Conservation (phyloP, 2,888 invertebrate species). For the Caradrina clavipalpis region DNA sequence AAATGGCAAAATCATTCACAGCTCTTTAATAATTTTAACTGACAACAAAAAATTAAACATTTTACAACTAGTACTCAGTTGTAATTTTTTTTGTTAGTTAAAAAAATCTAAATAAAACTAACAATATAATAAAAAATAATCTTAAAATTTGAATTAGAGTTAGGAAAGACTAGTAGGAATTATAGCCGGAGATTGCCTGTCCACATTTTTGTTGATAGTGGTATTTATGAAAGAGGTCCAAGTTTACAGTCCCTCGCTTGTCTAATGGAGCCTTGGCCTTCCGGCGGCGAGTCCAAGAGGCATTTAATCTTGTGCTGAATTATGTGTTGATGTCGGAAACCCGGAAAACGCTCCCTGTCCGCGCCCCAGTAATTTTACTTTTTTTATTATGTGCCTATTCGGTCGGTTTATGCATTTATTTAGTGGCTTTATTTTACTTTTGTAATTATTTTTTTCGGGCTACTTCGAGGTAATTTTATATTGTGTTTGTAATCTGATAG, state of each 20-base stretch:
- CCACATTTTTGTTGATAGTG: constrained; percentile 65
- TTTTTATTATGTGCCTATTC: constrained; percentile 80
- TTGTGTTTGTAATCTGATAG: constrained; percentile 33
- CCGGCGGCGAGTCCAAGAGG: constrained; percentile 85
- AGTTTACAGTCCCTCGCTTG: constrained; percentile 76
- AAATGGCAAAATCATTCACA: constrained; percentile 38
- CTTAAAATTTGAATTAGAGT: constrained; percentile 54
- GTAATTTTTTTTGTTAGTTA: no score
- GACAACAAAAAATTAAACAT: constrained; percentile 41
- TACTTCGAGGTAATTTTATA: constrained; percentile 40
- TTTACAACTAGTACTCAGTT: constrained; percentile 20
- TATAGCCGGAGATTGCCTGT: constrained; percentile 57
- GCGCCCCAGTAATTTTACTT: constrained; percentile 83
- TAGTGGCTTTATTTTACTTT: constrained; percentile 59
- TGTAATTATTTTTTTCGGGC: constrained; percentile 60
- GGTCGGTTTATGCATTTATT: constrained; percentile 70
- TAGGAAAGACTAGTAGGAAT: constrained; percentile 55
- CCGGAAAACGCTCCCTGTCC: constrained; percentile 84
- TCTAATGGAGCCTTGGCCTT: constrained; percentile 85
- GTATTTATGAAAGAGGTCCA: constrained; percentile 74
- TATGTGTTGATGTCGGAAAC: constrained; percentile 87
- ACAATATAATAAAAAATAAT: constrained; percentile 25
- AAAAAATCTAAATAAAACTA: no score
- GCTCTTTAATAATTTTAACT: constrained; percentile 34
- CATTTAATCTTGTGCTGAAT: constrained; percentile 89